A percentile compares a stretch with the other conserved stretches of the same genome.
These are phyloP conservation scores for Falco biarmicus DNA, from an alignment of 2,797 vertebrate genomes.

Conservation along the genomic window DNA sequence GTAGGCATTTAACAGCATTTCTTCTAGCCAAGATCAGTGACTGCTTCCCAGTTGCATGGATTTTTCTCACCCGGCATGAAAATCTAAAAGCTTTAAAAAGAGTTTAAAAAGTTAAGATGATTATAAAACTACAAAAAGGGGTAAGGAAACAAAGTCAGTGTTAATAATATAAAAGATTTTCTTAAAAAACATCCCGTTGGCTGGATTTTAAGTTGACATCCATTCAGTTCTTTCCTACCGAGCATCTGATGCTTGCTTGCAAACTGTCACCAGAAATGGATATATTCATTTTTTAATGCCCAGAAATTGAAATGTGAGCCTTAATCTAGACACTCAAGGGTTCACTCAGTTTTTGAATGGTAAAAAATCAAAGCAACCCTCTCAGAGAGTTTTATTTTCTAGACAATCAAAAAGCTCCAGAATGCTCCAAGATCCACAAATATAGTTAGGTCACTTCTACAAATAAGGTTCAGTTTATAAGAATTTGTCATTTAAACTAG, in stretches of 20 bases:
- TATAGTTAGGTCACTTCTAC: constrained; percentile 30
- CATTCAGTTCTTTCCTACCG: background rate
- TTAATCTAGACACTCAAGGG: background rate
- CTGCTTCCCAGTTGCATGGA: background rate
- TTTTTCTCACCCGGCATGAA: background rate
- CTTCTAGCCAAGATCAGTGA: background rate
- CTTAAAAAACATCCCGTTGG: background rate
- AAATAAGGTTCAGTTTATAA: constrained; percentile 3
- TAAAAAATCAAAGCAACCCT: constrained; percentile 35
- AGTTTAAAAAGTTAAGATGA: background rate
- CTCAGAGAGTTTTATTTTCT: constrained; percentile 62
- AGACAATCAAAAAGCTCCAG: constrained; percentile 45
- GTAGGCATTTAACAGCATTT: background rate
- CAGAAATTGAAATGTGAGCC: background rate
- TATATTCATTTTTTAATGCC: background rate
- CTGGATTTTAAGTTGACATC: background rate
- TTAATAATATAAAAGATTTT: background rate
- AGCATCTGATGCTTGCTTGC: background rate
- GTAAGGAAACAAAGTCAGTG: background rate
- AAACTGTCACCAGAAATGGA: background rate
- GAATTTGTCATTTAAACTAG: background rate
- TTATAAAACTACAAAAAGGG: background rate
- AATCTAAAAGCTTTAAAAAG: background rate
- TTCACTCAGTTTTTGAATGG: background rate
- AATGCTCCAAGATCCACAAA: constrained; percentile 51